Evolutionary conservation across 2,797 vertebrate genomes (phyloP).

Genomic region (Kryptopterus vitreolus): DNA sequence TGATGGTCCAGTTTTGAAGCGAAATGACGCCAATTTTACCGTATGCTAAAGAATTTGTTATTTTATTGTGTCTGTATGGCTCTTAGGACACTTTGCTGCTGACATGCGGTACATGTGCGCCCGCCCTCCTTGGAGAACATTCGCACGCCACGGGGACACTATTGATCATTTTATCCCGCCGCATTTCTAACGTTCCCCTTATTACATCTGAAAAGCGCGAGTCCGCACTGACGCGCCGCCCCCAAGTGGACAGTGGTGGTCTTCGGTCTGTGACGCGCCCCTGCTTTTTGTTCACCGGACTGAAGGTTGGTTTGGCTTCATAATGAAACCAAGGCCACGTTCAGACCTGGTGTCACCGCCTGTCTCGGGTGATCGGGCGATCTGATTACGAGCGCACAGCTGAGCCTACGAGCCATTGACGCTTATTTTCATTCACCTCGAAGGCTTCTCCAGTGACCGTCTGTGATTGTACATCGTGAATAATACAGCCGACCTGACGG

Average conservation of each 20-base stretch:
- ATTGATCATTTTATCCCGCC: constrained; percentile 35
- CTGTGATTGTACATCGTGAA: constrained; percentile 2
- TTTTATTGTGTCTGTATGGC: background rate
- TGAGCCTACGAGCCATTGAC: background rate
- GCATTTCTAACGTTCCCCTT: background rate
- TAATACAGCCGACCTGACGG: background rate
- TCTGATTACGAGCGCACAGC: constrained; percentile 9
- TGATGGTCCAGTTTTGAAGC: background rate
- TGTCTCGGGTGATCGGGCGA: background rate
- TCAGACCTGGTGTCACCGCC: background rate
- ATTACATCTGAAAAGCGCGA: constrained; percentile 48
- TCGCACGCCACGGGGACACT: constrained; percentile 31
- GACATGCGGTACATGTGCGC: constrained; percentile 66
- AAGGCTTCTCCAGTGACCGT: background rate
- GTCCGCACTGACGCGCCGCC: constrained; percentile 19
- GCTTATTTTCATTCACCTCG: background rate
- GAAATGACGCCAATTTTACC: too few species aligned
- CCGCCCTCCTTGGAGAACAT: constrained; percentile 58
- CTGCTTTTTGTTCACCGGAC: constrained; percentile 61
- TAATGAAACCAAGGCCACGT: constrained; percentile 1
- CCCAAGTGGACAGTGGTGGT: constrained; percentile 23
- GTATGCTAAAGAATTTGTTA: background rate
- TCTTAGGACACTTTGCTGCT: constrained; percentile 59
- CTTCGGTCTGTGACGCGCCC: constrained; percentile 52
- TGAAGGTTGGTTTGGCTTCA: constrained; percentile 61